Evolutionary conservation across 1,140 invertebrate species (phyloP), one percentile per base, ranked within the genome.

Genomic region (Eurosta solidaginis): DNA sequence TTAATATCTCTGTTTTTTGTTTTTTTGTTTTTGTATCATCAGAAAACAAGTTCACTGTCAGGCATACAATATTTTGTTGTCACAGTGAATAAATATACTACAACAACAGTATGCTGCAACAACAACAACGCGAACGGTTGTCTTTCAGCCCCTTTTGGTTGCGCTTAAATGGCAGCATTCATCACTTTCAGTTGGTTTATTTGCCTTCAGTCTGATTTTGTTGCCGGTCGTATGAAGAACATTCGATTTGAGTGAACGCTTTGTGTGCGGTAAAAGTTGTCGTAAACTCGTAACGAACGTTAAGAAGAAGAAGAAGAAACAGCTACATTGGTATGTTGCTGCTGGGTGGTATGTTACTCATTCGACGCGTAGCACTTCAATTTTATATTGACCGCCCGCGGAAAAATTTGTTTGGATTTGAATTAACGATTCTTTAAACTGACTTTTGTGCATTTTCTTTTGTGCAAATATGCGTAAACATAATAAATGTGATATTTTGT

Each of bases 161-260:
- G 54, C 54, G 14, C 54, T 9, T 63, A 7, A 63, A 2, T 63
- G 29, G 59, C 17, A 20, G 27, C 59, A 40, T 22, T 42, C 33
- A 20, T 3, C 33, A 40, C 7, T 2, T 36, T n/a, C n/a, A 33
- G 20, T 68, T 40, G n/a, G 33, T 68, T 68, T 40, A 33, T 68
- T 68, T 68, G 59, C n/a, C 59, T 40, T 68, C 59, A 68, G 59
- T 68, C 33, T 68, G 59, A 42, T 22, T 40, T 9, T 68, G 59
- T 68, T 42, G n/a, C 59, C 59, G 59, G 59, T 22, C 36, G 33
- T 68, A n/a, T 68, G n/a, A 3, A 68, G 59, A 42, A 68, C 33
- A 2, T 68, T 22, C 33, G 36, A 10, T 68, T 33, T 29, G n/a
- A 68, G 40, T n/a, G n/a, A 20, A 20, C n/a, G 2, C 7, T 68